Conservation (phyloP, 2,888 invertebrate species). For the Drosophila affinis region DNA sequence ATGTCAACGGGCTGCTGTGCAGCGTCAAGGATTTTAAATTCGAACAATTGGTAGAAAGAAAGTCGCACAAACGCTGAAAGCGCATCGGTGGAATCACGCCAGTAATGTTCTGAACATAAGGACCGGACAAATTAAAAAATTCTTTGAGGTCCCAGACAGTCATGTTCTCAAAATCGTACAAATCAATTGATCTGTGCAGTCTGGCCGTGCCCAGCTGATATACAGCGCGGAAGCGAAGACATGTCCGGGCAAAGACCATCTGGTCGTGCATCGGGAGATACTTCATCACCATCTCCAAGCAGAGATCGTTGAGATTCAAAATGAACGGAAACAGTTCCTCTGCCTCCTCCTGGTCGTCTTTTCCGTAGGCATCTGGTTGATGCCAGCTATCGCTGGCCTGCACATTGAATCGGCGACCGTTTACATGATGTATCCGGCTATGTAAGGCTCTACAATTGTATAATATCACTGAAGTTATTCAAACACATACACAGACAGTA, state of each 20-base stretch:
- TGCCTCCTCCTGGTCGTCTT: neutral
- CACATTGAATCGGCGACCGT: slow-evolving; percentile 33
- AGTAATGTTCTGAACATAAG: slow-evolving; percentile 14
- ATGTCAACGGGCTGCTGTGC: neutral
- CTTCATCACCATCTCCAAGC: slow-evolving; percentile 52
- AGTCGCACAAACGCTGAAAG: slow-evolving; percentile 18
- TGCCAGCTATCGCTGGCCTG: slow-evolving; percentile 63
- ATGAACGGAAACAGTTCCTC: slow-evolving; percentile 25
- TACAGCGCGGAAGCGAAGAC: slow-evolving; percentile 55
- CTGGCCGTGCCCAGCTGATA: slow-evolving; percentile 44
- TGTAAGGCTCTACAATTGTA: slow-evolving; percentile 23
- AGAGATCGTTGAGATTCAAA: slow-evolving; percentile 61
- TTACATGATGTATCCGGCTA: slow-evolving; percentile 28
- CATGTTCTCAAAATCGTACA: slow-evolving; percentile 30
- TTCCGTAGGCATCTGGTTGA: slow-evolving; percentile 51
- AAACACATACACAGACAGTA: neutral
- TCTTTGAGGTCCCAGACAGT: slow-evolving; percentile 66
- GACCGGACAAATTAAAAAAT: slow-evolving; percentile 58
- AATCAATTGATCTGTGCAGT: slow-evolving; percentile 36
- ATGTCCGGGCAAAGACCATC: slow-evolving; percentile 59
- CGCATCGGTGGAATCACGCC: slow-evolving; percentile 1
- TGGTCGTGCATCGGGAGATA: slow-evolving; percentile 53
- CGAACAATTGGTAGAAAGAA: neutral
- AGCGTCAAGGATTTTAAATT: slow-evolving; percentile 30
- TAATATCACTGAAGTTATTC: neutral